Base-by-base conservation (phyloP, 2,888 invertebrate genomes). In the Drosophila greeni region DNA sequence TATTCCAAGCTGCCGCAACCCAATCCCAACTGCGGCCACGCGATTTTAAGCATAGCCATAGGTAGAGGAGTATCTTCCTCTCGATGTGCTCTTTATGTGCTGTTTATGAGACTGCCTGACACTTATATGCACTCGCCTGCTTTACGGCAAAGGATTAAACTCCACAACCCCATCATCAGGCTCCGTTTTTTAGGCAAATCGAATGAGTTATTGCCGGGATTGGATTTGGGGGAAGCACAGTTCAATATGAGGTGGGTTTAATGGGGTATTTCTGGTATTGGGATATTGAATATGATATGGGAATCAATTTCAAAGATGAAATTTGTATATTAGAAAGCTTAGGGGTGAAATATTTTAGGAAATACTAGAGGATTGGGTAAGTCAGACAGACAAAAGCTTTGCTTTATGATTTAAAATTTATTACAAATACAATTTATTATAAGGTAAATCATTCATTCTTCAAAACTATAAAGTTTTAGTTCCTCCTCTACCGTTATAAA, bases 41-140 rank as follows among this genome's bases (percentile, higher is more conserved):
- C 61, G 70, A 75, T 70, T 84, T 78, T 81, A 83, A 68, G 84
- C 70, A 70, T 64, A 68, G 78, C 43, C 12, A 43, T 43, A 26
- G 16, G 26, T 43, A 23, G 43, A 23, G 43, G 16, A 43, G 69
- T 60, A 76, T 68, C 52, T 49, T 66, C 60, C 34, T 59, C 73
- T 83, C 69, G 67, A 70, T 83, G 29, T 29, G 29, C 29, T 29
- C 29, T 83, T 85, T 85, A 81, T 81, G 82, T 77, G 37, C 85
- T 85, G 85, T 85, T 81, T 85, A 81, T 83, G 84, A 77, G 82
- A 61, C 72, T 77, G 79, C 70, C 58, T 85, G 81, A 85, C 84
- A 71, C 78, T 75, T 81, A 77, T 76, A 84, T 80, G 77, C 66
- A 65, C 62, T 69, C 66, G 45, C 57, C 76, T 70, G 73, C 45